Evolutionary conservation across 2,113 vertebrate species (phyloP).

Genomic region (Menura novaehollandiae): DNA sequence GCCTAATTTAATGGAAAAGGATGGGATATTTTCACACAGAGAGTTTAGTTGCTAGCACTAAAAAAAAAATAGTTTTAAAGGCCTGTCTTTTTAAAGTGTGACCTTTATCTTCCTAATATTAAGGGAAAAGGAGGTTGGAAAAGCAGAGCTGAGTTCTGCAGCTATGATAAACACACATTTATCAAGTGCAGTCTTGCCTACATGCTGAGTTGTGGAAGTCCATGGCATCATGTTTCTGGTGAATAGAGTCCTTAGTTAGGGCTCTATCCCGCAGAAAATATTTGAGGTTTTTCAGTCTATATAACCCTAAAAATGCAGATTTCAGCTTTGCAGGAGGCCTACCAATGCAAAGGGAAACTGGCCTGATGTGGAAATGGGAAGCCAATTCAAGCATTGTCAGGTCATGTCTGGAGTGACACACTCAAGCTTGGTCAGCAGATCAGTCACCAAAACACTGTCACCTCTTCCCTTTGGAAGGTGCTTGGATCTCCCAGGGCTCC

Average conservation of each 20-base stretch:
- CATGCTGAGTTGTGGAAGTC: constrained; percentile 10
- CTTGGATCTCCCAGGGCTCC: background rate
- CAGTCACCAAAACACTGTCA: background rate
- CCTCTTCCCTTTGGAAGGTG: background rate
- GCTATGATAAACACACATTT: constrained; percentile 32
- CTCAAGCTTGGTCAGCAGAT: background rate
- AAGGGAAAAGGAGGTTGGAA: background rate
- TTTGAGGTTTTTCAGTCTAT: constrained; percentile 60
- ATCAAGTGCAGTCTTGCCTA: constrained; percentile 14
- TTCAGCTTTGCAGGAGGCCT: constrained; percentile 35
- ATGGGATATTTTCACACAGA: background rate
- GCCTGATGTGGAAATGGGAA: background rate
- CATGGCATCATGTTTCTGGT: constrained; percentile 39
- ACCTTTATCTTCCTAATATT: background rate
- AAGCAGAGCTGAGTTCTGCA: constrained; percentile 23
- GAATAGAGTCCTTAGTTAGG: constrained; percentile 48
- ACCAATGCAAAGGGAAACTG: background rate
- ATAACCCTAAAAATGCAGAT: constrained; percentile 43
- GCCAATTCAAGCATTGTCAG: background rate
- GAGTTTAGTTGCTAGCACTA: background rate
- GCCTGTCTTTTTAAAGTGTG: background rate
- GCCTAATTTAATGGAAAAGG: background rate
- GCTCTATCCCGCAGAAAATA: constrained; percentile 51
- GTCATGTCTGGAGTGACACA: background rate
- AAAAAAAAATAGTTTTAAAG: background rate